Conservation (phyloP, 1,140 invertebrate genomes). For the Pectinophora gossypiella region DNA sequence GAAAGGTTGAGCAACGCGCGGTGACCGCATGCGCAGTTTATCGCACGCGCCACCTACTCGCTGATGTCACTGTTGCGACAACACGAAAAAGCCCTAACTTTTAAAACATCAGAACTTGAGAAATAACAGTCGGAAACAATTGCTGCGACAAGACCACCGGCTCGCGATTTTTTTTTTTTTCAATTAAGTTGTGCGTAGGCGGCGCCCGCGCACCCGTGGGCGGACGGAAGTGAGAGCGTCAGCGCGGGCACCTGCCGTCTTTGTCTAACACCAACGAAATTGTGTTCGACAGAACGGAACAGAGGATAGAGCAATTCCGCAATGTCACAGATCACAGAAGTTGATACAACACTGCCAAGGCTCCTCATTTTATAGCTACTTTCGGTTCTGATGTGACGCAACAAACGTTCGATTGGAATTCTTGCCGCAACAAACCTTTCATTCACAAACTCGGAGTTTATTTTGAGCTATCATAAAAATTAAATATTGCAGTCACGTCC, state of each 20-base stretch:
- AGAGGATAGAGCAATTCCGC: conserved; percentile 38
- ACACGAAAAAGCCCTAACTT: conserved; percentile 19
- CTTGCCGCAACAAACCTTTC: conserved; percentile 15
- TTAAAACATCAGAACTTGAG: neutral
- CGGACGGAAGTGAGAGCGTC: conserved; percentile 71
- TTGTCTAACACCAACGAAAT: conserved; percentile 44
- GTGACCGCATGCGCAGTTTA: conserved; percentile 42
- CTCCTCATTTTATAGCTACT: conserved; percentile 66
- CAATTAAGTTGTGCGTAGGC: conserved; percentile 54
- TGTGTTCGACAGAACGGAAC: conserved; percentile 32
- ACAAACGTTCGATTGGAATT: conserved; percentile 25
- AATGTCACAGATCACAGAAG: conserved; percentile 66
- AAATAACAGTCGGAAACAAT: conserved; percentile 34
- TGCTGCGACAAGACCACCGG: conserved; percentile 44
- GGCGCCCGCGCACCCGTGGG: conserved; percentile 56
- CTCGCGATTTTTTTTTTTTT: conserved; percentile 49
- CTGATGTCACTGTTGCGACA: conserved; percentile 55
- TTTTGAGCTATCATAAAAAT: conserved; percentile 33
- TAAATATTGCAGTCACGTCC: conserved; percentile 43
- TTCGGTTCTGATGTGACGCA: conserved; percentile 65
- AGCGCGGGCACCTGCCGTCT: conserved; percentile 39
- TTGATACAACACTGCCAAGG: conserved; percentile 58
- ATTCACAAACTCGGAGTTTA: conserved; percentile 35
- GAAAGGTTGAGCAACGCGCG: conserved; percentile 43
- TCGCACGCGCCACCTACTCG: conserved; percentile 50